Percentiles rank a stretch among this genome's conserved stretches.
These are phyloP conservation scores for Metopolophium dirhodum DNA, from an alignment of 1,140 invertebrate species.

Conservation along the genomic window DNA sequence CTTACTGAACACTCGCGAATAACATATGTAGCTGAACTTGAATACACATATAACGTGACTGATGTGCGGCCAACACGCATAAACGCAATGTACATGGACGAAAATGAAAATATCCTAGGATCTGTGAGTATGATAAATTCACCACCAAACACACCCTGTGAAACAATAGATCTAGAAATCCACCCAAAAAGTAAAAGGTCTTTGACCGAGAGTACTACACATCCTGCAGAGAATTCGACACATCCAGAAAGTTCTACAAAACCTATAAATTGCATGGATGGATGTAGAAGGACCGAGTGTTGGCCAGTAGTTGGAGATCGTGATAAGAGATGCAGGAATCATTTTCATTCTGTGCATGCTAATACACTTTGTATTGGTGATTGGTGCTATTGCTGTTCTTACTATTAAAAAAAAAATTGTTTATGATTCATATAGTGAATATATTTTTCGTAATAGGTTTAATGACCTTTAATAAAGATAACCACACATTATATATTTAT, in stretches of 20 bases:
- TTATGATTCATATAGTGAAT: neutral
- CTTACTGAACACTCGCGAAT: neutral
- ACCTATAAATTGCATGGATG: neutral
- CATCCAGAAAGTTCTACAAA: neutral
- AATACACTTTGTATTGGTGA: neutral
- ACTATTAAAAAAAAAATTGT: neutral
- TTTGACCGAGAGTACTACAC: neutral
- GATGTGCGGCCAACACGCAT: neutral
- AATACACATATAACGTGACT: neutral
- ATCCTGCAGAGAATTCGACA: too few species aligned
- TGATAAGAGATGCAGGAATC: neutral
- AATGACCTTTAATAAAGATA: neutral
- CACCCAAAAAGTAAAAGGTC: neutral
- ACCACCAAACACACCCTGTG: neutral
- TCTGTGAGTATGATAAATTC: neutral
- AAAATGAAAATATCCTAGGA: neutral
- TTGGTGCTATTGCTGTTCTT: neutral
- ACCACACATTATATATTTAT: neutral
- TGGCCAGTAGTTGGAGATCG: neutral
- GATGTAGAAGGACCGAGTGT: neutral
- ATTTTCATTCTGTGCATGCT: neutral
- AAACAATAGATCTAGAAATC: neutral
- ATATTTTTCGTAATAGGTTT: neutral
- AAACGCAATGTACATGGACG: neutral
- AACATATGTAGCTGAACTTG: neutral